phyloP scores from a whole-genome alignment of 2,113 vertebrate species.

The Rhodinocichla rosea region DNA sequence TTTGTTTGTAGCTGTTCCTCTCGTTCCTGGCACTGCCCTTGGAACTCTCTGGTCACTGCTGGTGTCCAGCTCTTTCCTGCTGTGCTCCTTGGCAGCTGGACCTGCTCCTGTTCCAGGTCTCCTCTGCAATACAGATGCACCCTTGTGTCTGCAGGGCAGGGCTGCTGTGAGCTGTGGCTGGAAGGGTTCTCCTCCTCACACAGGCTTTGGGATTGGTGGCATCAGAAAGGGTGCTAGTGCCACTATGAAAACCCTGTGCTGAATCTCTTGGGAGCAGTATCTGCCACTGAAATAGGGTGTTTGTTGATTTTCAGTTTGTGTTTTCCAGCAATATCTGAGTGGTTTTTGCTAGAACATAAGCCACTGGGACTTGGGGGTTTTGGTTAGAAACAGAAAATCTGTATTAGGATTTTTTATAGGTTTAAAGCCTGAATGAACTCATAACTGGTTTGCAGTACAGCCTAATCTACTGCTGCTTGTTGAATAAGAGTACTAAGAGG shows the following conservation, averaged over 20 bases:
- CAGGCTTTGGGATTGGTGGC: not conserved
- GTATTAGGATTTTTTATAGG: not conserved
- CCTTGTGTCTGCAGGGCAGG: not conserved
- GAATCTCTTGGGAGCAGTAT: not conserved
- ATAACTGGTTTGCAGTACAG: not conserved
- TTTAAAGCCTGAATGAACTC: not conserved
- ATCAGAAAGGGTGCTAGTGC: no score
- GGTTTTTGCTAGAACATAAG: not conserved
- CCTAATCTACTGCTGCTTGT: not conserved
- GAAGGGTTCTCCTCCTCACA: not conserved
- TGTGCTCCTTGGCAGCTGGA: not conserved
- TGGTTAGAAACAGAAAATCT: not conserved
- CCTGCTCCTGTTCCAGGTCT: not conserved
- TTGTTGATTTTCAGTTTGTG: not conserved
- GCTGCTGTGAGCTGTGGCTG: not conserved
- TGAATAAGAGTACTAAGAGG: not conserved
- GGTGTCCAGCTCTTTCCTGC: no score
- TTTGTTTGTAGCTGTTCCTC: not conserved
- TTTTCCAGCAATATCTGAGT: not conserved
- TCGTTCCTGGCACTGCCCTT: not conserved
- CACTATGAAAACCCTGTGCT: not conserved
- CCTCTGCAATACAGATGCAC: not conserved
- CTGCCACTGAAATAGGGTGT: not conserved
- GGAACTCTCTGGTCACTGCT: not conserved
- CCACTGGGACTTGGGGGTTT: not conserved